Evolutionary conservation across 2,113 vertebrate species (phyloP), one percentile per base, ranked within the genome.

Genomic region (Galbula dea): DNA sequence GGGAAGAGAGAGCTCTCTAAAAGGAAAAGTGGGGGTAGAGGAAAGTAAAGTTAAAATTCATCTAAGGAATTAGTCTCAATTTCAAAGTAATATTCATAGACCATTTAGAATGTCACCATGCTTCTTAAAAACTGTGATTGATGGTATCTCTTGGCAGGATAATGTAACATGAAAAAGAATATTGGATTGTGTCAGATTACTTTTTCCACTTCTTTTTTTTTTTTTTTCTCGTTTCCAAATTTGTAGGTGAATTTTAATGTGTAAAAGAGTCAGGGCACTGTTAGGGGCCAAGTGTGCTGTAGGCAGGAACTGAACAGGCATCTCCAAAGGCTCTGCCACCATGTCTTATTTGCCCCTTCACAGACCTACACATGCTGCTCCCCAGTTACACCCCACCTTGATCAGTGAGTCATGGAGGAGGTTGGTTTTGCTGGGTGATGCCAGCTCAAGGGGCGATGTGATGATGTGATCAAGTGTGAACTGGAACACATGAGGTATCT

Each of bases 41-140:
- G 27, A 83, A 75, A 85, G 37, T 49, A 76, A 93, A 93, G 80
- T 73, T 73, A 88, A 92, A 94, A 81, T 69, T 90, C 67, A 86
- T 67, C 36, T 73, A 87, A 91, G 52, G 62, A 94, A 91, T 94
- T 89, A 82, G 86, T 81, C 58, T 95, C 90, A 48, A 34, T 77
- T 84, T 90, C 82, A 94, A 88, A 89, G 94, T 94, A 92, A 96
- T 96, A 96, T 94, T 95, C 95, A 96, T 76, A 93, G 87, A 43
- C 94, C 92, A 58, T 88, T 94, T 85, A 92, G 86, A 94, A 91
- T 77, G 86, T 89, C 88, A 95, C 59, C 26, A 58, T 63, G 72
- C 83, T 96, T 80, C 72, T 83, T 62, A 95, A 83, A 74, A 82
- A 77, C 34, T 51, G 10, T 89, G 85, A 95, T 95, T 65, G 71